These are phyloP conservation scores for Myiopsitta monachus DNA, from an alignment of 2,113 vertebrate genomes.

Conservation along the genomic window DNA sequence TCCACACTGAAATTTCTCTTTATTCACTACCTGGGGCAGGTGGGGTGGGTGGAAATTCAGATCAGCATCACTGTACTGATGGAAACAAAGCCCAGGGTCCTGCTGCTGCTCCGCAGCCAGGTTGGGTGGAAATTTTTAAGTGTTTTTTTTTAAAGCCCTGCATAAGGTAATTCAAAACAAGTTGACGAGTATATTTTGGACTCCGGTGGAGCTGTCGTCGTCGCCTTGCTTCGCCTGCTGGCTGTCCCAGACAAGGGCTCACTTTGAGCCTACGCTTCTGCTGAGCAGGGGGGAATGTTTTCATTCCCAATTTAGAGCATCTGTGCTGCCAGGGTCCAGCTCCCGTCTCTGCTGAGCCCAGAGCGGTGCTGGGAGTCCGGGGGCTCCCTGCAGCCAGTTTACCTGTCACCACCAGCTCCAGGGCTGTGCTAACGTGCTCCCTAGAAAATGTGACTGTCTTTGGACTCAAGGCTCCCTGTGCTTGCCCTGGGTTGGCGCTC, in stretches of 20 bases:
- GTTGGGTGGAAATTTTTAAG: slow-evolving; percentile 59
- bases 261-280: slow-evolving; percentile 38
- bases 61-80: neutral
- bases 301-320: slow-evolving; percentile 45
- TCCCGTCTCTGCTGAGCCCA: neutral
- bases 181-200: slow-evolving; percentile 54
- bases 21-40: neutral
- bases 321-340: neutral
- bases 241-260: slow-evolving; percentile 56
- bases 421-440: neutral
- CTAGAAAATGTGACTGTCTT: neutral
- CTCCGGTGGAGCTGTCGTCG: neutral
- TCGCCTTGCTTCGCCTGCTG: neutral
- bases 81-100: neutral
- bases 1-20: neutral
- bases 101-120: neutral
- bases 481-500: neutral
- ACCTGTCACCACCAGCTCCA: slow-evolving; percentile 2
- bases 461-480: neutral
- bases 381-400: neutral
- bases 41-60: neutral
- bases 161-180: slow-evolving; percentile 53
- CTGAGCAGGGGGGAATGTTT: slow-evolving; percentile 38
- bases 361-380: neutral
- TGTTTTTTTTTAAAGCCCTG: neutral